phyloP scores from a whole-genome alignment of 2,888 invertebrate species.

The Andricus quercusramuli region DNA sequence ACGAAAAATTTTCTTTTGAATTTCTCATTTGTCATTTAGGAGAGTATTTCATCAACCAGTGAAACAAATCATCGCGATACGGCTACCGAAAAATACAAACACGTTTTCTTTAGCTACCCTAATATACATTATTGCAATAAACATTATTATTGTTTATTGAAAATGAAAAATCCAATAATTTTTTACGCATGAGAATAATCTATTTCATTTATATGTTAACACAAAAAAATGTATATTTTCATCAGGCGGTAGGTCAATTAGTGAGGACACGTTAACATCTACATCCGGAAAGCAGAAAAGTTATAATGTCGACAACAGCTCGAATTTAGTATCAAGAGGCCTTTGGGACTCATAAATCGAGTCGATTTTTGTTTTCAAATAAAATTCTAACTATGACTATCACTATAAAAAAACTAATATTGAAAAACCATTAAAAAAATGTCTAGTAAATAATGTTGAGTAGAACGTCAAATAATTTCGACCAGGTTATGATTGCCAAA shows the following conservation, averaged over 20 bases:
- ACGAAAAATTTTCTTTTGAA: no score
- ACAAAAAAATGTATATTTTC: not conserved
- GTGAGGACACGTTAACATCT: conserved; percentile 14
- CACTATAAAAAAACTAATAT: not conserved
- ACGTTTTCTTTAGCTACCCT: no score
- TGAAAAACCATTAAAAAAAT: not conserved
- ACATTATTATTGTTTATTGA: no score
- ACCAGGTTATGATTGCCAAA: not conserved
- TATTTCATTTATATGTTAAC: not conserved
- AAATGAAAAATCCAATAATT: no score
- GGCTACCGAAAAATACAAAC: no score
- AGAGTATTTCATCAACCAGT: no score
- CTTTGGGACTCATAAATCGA: conserved; percentile 37
- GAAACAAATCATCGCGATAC: no score
- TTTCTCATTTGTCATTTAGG: no score
- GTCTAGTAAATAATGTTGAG: not conserved
- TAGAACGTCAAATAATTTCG: not conserved
- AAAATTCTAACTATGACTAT: not conserved
- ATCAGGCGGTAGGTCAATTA: conserved; percentile 21
- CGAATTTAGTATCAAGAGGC: not conserved
- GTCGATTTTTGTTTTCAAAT: not conserved
- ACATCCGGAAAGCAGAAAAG: conserved; percentile 6
- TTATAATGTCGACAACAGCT: conserved; percentile 19
- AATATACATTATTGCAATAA: no score
- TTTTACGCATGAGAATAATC: not conserved